Conservation (phyloP, 1,140 invertebrate genomes). For the Drosophila ercepeae region DNA sequence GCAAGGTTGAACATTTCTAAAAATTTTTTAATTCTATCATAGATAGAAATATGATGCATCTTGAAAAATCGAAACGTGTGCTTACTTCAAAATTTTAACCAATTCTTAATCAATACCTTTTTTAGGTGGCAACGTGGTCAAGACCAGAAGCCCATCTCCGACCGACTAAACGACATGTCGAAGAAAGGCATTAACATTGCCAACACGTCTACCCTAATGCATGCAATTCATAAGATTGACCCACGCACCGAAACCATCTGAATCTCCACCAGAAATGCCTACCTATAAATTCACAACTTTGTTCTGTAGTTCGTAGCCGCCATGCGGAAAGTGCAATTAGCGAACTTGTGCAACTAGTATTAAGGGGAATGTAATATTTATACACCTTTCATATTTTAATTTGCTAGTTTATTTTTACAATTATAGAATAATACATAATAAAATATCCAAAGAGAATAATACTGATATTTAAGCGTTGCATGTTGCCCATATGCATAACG, state of each 20-base stretch:
- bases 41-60: too few relatives aligned
- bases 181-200: slow-evolving; percentile 87
- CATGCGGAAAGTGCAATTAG: slow-evolving; percentile 74
- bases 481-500: too few relatives aligned
- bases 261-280: slow-evolving; percentile 8
- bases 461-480: neutral
- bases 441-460: neutral
- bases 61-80: too few relatives aligned
- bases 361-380: slow-evolving; percentile 28
- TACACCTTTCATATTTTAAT: neutral
- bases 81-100: too few relatives aligned
- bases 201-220: slow-evolving; percentile 85
- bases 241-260: slow-evolving; percentile 72
- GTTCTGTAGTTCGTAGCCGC: slow-evolving; percentile 21
- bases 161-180: slow-evolving; percentile 86
- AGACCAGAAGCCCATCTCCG: slow-evolving; percentile 86
- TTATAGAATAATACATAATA: neutral
- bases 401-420: neutral
- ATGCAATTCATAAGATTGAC: slow-evolving; percentile 85
- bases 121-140: slow-evolving; percentile 87
- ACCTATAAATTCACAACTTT: slow-evolving; percentile 8
- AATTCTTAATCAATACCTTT: too few relatives aligned
- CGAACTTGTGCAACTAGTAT: slow-evolving; percentile 60
- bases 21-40: too few relatives aligned
- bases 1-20: too few relatives aligned